Percentiles rank a stretch among this genome's conserved stretches.
These are phyloP conservation scores for Hippopotamus amphibius DNA, from an alignment of 2,113 vertebrate species.

Conservation along the genomic window DNA sequence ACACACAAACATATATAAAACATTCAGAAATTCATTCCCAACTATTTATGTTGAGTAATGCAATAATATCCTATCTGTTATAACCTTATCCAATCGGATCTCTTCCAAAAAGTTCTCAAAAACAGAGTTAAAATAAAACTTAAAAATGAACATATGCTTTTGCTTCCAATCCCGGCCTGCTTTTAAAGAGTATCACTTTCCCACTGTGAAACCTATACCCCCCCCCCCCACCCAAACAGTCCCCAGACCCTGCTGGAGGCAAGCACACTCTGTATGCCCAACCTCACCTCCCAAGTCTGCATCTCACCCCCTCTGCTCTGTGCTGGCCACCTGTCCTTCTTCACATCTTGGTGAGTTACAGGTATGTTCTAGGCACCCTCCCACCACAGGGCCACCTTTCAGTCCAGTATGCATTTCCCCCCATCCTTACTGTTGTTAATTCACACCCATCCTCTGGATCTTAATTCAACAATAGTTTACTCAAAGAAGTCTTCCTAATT, in stretches of 20 bases:
- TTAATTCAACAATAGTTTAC: neutral
- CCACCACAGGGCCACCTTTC: neutral
- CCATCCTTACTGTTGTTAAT: neutral
- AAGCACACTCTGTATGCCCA: fast-evolving
- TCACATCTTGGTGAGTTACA: neutral
- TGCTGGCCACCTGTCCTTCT: neutral
- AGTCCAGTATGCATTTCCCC: neutral
- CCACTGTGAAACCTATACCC: neutral
- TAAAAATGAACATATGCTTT: neutral
- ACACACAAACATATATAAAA: no score
- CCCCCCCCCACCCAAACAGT: neutral
- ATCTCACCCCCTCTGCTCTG: neutral
- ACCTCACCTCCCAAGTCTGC: neutral
- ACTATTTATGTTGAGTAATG: neutral
- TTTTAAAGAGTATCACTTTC: neutral
- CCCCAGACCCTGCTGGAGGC: neutral
- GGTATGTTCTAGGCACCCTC: no score
- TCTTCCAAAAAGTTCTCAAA: neutral
- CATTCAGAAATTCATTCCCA: neutral
- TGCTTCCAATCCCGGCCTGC: no score
- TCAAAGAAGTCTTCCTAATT: neutral
- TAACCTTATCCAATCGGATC: neutral
- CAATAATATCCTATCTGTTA: neutral
- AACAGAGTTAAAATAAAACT: neutral
- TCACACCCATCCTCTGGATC: neutral